Percentiles rank a stretch among this genome's conserved stretches.
These are phyloP conservation scores for Plebejus melissa DNA, from an alignment of 2,888 invertebrate genomes.

Conservation along the genomic window DNA sequence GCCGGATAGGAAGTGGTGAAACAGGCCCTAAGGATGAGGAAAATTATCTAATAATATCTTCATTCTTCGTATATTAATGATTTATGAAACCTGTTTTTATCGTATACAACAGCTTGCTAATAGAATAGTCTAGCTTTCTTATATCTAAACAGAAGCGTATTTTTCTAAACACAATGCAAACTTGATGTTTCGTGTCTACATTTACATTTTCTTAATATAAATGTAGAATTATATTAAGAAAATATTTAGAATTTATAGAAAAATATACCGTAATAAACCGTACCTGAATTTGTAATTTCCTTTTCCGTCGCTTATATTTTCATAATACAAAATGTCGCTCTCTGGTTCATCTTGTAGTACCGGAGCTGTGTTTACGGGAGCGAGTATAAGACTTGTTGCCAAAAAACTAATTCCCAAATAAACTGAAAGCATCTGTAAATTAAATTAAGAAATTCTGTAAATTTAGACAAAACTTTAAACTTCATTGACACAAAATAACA, in stretches of 20 bases:
- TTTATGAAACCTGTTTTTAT: too few species aligned
- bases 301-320: slow-evolving; percentile 38
- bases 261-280: slow-evolving; percentile 21
- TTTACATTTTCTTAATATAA: too few species aligned
- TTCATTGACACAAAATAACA: neutral
- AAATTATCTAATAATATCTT: too few species aligned
- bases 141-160: too few species aligned
- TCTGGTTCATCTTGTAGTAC: slow-evolving; percentile 32
- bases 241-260: neutral
- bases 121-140: neutral
- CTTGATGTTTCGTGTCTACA: too few species aligned
- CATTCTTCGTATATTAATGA: too few species aligned
- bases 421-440: slow-evolving; percentile 4
- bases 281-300: slow-evolving; percentile 46
- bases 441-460: neutral
- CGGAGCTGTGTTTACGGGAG: neutral
- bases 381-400: neutral
- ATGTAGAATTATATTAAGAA: too few species aligned
- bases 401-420: slow-evolving; percentile 14
- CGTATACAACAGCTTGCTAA: too few species aligned
- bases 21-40: too few species aligned
- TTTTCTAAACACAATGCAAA: too few species aligned
- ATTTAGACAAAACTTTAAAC: neutral
- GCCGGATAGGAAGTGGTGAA: too few species aligned
- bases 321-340: slow-evolving; percentile 34